A percentile compares a stretch with the other conserved stretches of the same genome.
phyloP scores from a whole-genome alignment of 2,797 vertebrate genomes.

The Falco concolor region DNA sequence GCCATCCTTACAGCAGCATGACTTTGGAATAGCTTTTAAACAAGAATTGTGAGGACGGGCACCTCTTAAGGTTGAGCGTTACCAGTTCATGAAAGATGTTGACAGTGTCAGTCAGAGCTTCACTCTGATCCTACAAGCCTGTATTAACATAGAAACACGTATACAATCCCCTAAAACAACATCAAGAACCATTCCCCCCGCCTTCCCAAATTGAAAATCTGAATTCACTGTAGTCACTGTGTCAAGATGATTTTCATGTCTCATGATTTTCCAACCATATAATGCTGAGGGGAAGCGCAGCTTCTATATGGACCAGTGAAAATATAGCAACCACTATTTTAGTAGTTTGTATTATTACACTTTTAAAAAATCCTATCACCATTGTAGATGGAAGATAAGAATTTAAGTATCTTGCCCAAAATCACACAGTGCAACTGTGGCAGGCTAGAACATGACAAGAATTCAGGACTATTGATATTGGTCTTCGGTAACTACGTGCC shows the following conservation, averaged over 20 bases:
- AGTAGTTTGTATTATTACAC: not conserved
- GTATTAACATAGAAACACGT: fast-evolving
- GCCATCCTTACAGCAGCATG: not conserved
- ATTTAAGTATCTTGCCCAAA: not conserved
- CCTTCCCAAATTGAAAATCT: not conserved
- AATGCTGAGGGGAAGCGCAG: not conserved
- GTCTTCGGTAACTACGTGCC: not conserved
- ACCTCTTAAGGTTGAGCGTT: not conserved
- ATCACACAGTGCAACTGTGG: not conserved
- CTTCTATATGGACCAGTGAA: not conserved
- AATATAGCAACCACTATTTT: fast-evolving
- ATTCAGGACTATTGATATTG: not conserved
- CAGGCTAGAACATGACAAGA: not conserved
- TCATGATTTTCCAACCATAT: fast-evolving
- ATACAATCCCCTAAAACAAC: not conserved
- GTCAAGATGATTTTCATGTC: not conserved
- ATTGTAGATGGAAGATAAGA: fast-evolving
- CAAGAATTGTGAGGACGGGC: fast-evolving
- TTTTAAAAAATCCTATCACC: not conserved
- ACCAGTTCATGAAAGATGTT: fast-evolving
- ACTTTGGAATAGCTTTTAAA: not conserved
- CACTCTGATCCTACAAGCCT: fast-evolving
- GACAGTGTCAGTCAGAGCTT: not conserved
- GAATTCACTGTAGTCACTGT: fast-evolving
- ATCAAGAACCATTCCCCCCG: fast-evolving